Conservation (phyloP, 2,797 vertebrate species). For the Coccyzus lansbergi region DNA sequence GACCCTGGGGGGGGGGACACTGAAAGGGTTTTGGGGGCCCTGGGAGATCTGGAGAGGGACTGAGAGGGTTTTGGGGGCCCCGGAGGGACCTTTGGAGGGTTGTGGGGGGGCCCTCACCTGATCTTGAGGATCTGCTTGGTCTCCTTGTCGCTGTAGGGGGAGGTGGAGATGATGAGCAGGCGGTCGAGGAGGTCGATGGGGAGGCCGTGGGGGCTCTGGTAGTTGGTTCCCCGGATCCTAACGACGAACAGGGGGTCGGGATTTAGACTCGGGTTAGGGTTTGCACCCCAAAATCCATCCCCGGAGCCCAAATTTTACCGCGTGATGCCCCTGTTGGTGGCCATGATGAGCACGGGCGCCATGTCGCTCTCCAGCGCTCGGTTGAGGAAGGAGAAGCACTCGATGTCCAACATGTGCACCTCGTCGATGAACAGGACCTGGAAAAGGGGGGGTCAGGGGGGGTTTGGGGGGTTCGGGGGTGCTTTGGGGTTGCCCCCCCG, state of each 20-base stretch:
- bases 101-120: slow-evolving; percentile 73
- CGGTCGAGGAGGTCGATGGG: slow-evolving; percentile 93
- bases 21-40: too few relatives aligned
- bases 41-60: too few relatives aligned
- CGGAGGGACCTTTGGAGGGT: too few relatives aligned
- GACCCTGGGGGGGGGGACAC: too few relatives aligned
- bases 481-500: too few relatives aligned
- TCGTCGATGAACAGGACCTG: slow-evolving; percentile 95
- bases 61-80: too few relatives aligned
- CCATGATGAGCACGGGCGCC: slow-evolving; percentile 95
- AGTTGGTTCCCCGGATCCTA: slow-evolving; percentile 93
- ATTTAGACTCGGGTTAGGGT: too few relatives aligned
- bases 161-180: slow-evolving; percentile 91
- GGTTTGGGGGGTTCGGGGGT: too few relatives aligned
- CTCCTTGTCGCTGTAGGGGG: slow-evolving; percentile 93
- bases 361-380: slow-evolving; percentile 94
- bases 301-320: too few relatives aligned
- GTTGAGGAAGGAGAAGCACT: slow-evolving; percentile 96
- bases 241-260: too few relatives aligned
- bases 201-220: slow-evolving; percentile 94
- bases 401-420: slow-evolving; percentile 97
- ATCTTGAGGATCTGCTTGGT: slow-evolving; percentile 94
- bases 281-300: too few relatives aligned
- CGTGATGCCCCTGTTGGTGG: slow-evolving; percentile 96
- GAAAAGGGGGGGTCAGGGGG: too few relatives aligned